Evolutionary conservation across 2,888 invertebrate genomes (phyloP), one percentile per base, ranked within the genome.

Genomic region (Stenichneumon culpator): DNA sequence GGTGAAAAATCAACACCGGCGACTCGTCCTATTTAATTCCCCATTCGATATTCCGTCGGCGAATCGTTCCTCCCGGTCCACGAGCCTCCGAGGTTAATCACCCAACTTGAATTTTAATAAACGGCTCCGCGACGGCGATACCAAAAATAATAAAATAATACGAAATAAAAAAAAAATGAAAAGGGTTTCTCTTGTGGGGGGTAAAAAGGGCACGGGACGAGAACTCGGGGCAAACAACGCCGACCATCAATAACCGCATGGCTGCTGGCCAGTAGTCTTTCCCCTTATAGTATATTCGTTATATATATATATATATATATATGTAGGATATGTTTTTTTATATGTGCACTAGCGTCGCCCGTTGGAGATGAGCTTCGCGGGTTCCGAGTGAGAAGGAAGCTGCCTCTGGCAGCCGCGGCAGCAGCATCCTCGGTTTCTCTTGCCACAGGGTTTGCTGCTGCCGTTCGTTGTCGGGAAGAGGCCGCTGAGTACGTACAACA

Each of bases 101-200:
- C 90, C 90, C 89, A 88, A 89, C 90, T 89, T 89, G 90, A 90
- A 91, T 92, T 92, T 93, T 93, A 93, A 93, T 93, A 93, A 93
- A 93, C 91, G 93, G 91, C 92, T 93, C 89, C 89, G 65, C 36
- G 52, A 39, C 78, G 28, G 22, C 25, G 44, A 28, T 25, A 54
- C 47, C 69, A 68, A 60, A 73, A 77, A n/a, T 54, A 67, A 70
- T 25, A 22, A 19, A 32, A 9, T 25, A 16, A 44, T 36, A 9
- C 52, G 32, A 14, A n/a, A 74, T 52, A 39, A 39, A 39, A 36
- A 39, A 39, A 32, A 39, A 39, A 11, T 9, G 39, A 9, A 39
- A 39, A 39, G 39, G 39, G 11, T 44, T 52, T 72, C 9, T 79
- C 54, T 68, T 44, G 14, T n/a, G 39, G 39, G 22, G 72, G 52